Evolutionary conservation across 2,797 vertebrate genomes (phyloP).

Genomic region (Gymnopithys bicolor): DNA sequence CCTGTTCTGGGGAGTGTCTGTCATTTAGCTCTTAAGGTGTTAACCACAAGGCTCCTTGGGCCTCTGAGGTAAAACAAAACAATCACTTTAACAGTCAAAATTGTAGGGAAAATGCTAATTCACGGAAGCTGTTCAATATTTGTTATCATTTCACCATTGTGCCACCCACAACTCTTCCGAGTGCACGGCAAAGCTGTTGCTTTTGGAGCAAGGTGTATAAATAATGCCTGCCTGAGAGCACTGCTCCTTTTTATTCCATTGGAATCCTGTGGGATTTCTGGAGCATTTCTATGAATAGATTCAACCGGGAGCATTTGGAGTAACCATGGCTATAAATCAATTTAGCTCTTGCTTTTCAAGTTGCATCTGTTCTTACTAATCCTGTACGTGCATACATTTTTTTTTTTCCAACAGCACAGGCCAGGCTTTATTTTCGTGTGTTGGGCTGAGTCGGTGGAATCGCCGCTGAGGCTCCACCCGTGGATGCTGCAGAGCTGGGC

Average conservation of each 20-base stretch:
- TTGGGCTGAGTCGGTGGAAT: not conserved
- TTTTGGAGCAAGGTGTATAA: conserved; percentile 63
- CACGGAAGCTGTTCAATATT: conserved; percentile 28
- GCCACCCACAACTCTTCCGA: conserved; percentile 18
- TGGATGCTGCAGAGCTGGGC: no score
- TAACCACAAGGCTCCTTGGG: conserved; percentile 21
- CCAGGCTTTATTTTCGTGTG: not conserved
- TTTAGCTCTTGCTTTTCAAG: conserved; percentile 43
- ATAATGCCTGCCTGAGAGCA: conserved; percentile 46
- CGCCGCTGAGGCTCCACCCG: no score
- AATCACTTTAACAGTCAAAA: conserved; percentile 12
- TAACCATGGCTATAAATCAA: conserved; percentile 68
- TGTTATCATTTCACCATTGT: conserved; percentile 22
- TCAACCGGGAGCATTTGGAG: conserved; percentile 64
- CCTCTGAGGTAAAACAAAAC: conserved; percentile 41
- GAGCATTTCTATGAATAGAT: conserved; percentile 70
- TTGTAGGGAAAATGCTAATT: not conserved
- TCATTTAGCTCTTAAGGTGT: not conserved
- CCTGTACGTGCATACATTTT: not conserved
- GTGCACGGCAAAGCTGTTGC: conserved; percentile 27
- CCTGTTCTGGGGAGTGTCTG: not conserved
- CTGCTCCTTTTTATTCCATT: conserved; percentile 36
- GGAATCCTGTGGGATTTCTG: conserved; percentile 71
- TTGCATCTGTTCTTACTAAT: conserved; percentile 46
- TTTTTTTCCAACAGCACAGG: not conserved